Percentiles rank a stretch among this genome's conserved stretches.
Evolutionary conservation across 2,113 vertebrate genomes (phyloP).

Genomic region (Romanogobio albipinnatus): DNA sequence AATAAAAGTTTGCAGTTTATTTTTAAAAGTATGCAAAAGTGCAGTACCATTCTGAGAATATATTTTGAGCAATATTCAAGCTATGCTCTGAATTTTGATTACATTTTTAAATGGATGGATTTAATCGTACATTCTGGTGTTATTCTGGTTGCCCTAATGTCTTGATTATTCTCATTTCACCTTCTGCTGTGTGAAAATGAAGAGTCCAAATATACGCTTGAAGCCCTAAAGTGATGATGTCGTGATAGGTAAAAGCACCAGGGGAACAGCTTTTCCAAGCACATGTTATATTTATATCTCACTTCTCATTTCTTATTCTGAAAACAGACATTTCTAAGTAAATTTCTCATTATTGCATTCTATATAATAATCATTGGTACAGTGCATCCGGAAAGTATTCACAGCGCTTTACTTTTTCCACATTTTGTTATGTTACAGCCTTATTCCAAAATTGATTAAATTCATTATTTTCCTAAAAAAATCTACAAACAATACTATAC

Average conservation of each 20-base stretch:
- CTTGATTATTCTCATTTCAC: conserved; percentile 23
- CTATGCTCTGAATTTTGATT: not conserved
- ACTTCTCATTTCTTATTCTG: conserved; percentile 12
- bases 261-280: not conserved
- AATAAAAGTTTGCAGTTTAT: too few species aligned
- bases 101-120: not conserved
- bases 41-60: not conserved
- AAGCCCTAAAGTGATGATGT: conserved; percentile 24
- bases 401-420: too few species aligned
- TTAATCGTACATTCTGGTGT: not conserved
- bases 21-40: not conserved
- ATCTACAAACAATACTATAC: too few species aligned
- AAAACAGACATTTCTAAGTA: not conserved
- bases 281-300: not conserved
- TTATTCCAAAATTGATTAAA: too few species aligned
- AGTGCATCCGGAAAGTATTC: too few species aligned
- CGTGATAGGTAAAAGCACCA: conserved; percentile 23
- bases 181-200: conserved; percentile 35
- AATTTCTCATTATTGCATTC: not conserved
- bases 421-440: too few species aligned
- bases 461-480: too few species aligned
- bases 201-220: conserved; percentile 7
- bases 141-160: conserved; percentile 12
- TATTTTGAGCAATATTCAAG: not conserved
- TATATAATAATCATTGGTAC: not conserved